Conservation (phyloP, 2,888 invertebrate genomes). For the Campoletis raptor region DNA sequence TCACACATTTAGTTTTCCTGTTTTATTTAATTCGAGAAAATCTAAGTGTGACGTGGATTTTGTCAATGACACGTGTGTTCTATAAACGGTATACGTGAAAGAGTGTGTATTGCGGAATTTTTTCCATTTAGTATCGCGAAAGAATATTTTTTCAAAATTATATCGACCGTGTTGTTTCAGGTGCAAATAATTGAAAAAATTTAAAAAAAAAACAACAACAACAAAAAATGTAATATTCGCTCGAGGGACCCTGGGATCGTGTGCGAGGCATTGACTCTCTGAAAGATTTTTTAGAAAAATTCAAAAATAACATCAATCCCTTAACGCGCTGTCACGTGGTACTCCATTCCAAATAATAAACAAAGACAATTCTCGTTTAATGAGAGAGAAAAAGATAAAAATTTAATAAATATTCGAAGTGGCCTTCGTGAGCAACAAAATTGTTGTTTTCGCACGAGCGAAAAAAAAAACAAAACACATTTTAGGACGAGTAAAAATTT, state of each 20-base stretch:
- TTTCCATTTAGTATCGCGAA: conserved; percentile 82
- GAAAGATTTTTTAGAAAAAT: conserved; percentile 31
- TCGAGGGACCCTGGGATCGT: conserved; percentile 70
- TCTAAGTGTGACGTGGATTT: conserved; percentile 58
- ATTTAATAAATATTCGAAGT: conserved; percentile 81
- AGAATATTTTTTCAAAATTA: conserved; percentile 70
- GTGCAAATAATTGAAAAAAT: conserved; percentile 9
- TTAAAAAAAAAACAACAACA: not conserved
- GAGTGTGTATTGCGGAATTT: conserved; percentile 59
- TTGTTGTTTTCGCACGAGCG: conserved; percentile 77
- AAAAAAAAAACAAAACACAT: not conserved
- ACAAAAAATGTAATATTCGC: conserved; percentile 55
- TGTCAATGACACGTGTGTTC: conserved; percentile 32
- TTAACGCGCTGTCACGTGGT: conserved; percentile 57
- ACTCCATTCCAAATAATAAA: conserved; percentile 50
- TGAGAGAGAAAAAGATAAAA: conserved; percentile 56
- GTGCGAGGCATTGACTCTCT: conserved; percentile 55
- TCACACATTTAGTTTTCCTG: not conserved
- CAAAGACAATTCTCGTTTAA: conserved; percentile 61
- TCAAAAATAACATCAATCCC: conserved; percentile 23
- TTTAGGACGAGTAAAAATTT: conserved; percentile 47
- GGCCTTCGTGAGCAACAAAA: conserved; percentile 83
- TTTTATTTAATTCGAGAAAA: conserved; percentile 17
- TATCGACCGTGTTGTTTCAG: conserved; percentile 43
- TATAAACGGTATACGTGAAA: conserved; percentile 57